phyloP scores from a whole-genome alignment of 2,113 vertebrate species.

The Bucco capensis region DNA sequence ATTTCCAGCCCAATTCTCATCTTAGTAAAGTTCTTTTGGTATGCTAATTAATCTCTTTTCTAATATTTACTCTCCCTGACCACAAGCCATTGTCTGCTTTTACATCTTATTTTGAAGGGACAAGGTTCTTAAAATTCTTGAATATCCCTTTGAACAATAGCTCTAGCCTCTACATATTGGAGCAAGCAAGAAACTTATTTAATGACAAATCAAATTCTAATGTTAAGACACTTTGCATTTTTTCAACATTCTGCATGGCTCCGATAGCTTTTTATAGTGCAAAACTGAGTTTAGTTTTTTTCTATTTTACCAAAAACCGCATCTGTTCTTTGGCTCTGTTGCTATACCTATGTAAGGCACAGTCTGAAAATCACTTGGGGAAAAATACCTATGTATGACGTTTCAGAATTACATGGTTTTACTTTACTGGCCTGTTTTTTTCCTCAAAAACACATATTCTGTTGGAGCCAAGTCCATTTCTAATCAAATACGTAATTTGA shows the following conservation, averaged over 20 bases:
- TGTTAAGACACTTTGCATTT: not conserved
- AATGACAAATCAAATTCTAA: not conserved
- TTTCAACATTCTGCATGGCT: not conserved
- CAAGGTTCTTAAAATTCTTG: slow-evolving; percentile 15
- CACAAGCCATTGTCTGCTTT: slow-evolving; percentile 39
- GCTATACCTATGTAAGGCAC: not conserved
- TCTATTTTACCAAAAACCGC: not conserved
- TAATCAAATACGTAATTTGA: not conserved
- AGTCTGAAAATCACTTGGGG: too few species aligned
- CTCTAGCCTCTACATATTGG: not conserved
- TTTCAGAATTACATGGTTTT: not conserved
- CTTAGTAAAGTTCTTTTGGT: slow-evolving; percentile 34
- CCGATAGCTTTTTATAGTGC: not conserved
- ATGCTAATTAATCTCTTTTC: slow-evolving; percentile 59
- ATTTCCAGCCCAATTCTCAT: slow-evolving; percentile 17
- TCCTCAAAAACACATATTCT: not conserved
- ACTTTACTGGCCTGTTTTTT: not conserved
- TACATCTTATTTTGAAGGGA: slow-evolving; percentile 43
- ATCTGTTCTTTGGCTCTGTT: not conserved
- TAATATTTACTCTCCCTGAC: slow-evolving; percentile 39
- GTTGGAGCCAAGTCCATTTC: not conserved
- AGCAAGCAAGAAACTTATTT: not conserved
- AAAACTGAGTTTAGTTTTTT: not conserved
- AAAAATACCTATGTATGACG: not conserved
- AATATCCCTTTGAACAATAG: slow-evolving; percentile 7